A percentile compares a stretch with the other conserved stretches of the same genome.
phyloP scores from a whole-genome alignment of 2,113 vertebrate genomes.

The Meleagris gallopavo region DNA sequence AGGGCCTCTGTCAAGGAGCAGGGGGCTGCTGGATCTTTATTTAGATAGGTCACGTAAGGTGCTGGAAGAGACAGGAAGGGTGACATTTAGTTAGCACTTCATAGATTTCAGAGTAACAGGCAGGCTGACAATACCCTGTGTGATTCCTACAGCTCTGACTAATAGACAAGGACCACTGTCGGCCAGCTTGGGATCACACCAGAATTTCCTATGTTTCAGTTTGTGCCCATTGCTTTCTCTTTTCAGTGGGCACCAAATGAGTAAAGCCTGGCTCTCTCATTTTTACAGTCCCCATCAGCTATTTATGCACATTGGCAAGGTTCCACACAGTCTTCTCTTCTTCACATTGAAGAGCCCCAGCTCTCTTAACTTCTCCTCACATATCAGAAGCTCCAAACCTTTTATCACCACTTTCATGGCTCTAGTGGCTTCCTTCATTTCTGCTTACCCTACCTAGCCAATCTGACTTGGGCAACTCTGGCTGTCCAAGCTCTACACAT shows the following conservation, averaged over 20 bases:
- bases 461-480: neutral
- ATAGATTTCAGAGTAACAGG: neutral
- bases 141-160: neutral
- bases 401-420: neutral
- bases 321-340: neutral
- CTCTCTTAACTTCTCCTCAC: neutral
- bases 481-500: neutral
- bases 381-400: neutral
- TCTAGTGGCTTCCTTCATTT: neutral
- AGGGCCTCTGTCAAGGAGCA: slow-evolving; percentile 96
- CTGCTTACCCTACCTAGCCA: neutral
- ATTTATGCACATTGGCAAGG: neutral
- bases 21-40: slow-evolving; percentile 89
- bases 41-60: slow-evolving; percentile 95
- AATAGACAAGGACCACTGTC: neutral
- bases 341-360: neutral
- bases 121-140: neutral
- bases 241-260: neutral
- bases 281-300: neutral
- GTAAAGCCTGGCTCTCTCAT: neutral
- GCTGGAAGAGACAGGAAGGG: slow-evolving; percentile 77
- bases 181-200: neutral
- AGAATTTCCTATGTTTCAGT: neutral
- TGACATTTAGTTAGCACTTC: neutral
- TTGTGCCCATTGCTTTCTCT: neutral